Evolutionary conservation across 2,888 invertebrate species (phyloP).

Genomic region (Macrosiphum euphorbiae): DNA sequence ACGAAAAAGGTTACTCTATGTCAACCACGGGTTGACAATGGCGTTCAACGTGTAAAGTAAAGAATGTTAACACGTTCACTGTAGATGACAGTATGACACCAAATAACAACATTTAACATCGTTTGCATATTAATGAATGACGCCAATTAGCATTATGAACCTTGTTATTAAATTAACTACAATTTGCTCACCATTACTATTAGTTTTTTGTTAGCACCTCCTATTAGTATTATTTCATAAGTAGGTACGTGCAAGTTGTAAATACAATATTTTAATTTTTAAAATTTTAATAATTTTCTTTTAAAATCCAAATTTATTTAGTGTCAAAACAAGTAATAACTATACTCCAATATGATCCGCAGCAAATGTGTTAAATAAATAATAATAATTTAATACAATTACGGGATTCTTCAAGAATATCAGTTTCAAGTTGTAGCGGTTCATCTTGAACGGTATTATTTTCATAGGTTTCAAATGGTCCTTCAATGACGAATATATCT

Average conservation of each 20-base stretch:
- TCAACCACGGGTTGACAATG: no score
- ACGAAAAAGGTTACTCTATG: no score
- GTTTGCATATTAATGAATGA: neutral
- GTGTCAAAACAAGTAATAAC: neutral
- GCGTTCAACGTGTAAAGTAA: no score
- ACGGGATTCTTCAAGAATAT: constrained; percentile 38
- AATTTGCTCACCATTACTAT: neutral
- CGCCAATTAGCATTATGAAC: neutral
- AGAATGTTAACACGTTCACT: neutral
- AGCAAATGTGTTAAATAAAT: neutral
- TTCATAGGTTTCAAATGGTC: constrained; percentile 9
- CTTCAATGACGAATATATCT: constrained; percentile 47
- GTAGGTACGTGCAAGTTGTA: neutral
- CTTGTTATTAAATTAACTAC: neutral
- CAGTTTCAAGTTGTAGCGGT: neutral
- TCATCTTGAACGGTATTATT: constrained; percentile 3
- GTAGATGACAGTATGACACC: neutral
- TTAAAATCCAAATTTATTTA: neutral
- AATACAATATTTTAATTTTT: neutral
- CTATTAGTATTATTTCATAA: neutral
- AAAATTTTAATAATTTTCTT: neutral
- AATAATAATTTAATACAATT: constrained; percentile 19
- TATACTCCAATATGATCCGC: neutral
- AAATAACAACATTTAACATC: neutral
- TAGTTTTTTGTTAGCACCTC: neutral